phyloP scores from a whole-genome alignment of 1,140 invertebrate genomes.

The Zaprionus ornatus region DNA sequence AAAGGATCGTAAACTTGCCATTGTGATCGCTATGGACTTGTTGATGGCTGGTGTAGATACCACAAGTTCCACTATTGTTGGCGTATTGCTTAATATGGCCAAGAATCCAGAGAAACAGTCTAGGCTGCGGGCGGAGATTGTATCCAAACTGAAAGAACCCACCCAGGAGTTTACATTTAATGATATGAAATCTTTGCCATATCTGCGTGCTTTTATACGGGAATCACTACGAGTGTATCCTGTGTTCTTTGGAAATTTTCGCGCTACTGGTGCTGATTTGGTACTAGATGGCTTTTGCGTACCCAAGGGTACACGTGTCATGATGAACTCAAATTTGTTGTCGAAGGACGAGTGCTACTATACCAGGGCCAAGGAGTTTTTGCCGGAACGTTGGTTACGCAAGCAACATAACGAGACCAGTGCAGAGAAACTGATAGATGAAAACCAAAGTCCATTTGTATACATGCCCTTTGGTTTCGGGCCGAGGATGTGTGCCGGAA shows the following conservation, averaged over 20 bases:
- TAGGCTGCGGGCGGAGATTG: conserved; percentile 85
- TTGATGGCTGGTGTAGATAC: conserved; percentile 90
- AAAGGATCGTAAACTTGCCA: conserved; percentile 86
- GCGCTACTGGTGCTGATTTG: conserved; percentile 90
- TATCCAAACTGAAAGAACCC: conserved; percentile 52
- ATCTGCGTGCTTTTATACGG: conserved; percentile 85
- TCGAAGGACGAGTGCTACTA: conserved; percentile 84
- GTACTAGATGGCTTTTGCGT: conserved; percentile 91
- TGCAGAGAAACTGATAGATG: conserved; percentile 61
- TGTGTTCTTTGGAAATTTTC: conserved; percentile 92
- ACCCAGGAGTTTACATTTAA: conserved; percentile 72
- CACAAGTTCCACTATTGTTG: conserved; percentile 36
- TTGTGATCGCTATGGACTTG: conserved; percentile 89
- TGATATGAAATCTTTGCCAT: conserved; percentile 80
- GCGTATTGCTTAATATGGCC: conserved; percentile 67
- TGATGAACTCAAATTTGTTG: conserved; percentile 77
- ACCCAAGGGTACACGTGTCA: conserved; percentile 87
- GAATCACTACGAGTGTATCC: conserved; percentile 91
- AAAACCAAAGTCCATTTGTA: conserved; percentile 85
- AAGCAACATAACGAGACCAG: neutral
- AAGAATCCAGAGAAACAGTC: conserved; percentile 85
- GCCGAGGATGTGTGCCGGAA: conserved; percentile 85
- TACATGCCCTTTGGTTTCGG: conserved; percentile 87
- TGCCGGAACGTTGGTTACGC: conserved; percentile 86
- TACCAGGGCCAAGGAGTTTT: conserved; percentile 84